Evolutionary conservation across 2,797 vertebrate species (phyloP).

Genomic region (Eremophila alpestris): DNA sequence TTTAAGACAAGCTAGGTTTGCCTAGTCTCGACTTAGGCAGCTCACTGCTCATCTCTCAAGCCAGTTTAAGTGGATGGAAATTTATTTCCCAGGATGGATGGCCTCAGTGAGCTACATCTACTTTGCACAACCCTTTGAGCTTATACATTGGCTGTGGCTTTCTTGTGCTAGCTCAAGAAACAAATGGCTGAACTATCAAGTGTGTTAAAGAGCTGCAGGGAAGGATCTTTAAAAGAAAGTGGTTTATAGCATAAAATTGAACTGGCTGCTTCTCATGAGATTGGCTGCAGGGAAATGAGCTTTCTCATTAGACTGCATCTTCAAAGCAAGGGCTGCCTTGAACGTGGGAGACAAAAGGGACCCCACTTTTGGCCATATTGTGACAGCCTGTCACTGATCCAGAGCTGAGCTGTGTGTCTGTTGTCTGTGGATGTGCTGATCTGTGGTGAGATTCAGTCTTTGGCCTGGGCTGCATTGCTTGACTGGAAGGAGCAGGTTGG

Average conservation of each 20-base stretch:
- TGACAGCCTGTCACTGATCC: background rate
- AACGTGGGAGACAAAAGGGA: background rate
- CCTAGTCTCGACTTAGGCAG: background rate
- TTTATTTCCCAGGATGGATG: background rate
- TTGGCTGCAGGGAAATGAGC: background rate
- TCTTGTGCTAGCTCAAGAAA: conserved; percentile 1
- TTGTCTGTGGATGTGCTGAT: background rate
- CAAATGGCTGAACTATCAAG: background rate
- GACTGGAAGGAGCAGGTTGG: background rate
- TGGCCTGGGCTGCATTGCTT: background rate
- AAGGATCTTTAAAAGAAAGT: conserved; percentile 19
- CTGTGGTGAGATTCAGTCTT: accelerated
- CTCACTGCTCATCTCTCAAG: background rate
- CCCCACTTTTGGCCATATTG: accelerated
- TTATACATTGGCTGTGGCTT: background rate
- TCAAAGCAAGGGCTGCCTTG: background rate
- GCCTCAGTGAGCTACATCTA: background rate
- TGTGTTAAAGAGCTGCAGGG: conserved; percentile 7
- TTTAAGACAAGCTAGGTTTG: background rate
- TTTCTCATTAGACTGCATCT: background rate
- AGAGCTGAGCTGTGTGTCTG: background rate
- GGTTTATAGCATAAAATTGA: background rate
- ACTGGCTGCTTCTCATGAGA: background rate
- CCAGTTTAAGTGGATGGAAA: background rate
- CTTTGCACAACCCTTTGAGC: background rate